Base-by-base conservation (phyloP, 2,888 invertebrate genomes). In the Perithous albicinctus region DNA sequence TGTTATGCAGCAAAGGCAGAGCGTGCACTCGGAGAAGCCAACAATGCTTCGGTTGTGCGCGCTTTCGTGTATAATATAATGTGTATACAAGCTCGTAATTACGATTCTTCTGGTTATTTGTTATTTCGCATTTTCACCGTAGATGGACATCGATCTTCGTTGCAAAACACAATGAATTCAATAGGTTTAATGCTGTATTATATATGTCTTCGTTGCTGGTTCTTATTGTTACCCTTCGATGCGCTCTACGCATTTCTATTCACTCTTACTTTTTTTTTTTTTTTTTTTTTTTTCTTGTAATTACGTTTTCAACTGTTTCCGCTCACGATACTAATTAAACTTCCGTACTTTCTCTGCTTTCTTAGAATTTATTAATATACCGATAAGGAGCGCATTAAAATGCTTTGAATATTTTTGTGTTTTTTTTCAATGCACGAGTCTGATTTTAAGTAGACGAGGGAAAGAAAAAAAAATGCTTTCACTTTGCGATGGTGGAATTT, bases 1-100 rank as follows among this genome's bases (percentile, higher is more conserved):
- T 80, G 43, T 79, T 63, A 83, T 84, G 81, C 78, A 70, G 54
- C 64, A 61, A n/a, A n/a, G n/a, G n/a, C n/a, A n/a, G n/a, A n/a
- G n/a, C n/a, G n/a, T n/a, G n/a, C n/a, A n/a, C n/a, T n/a, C n/a
- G n/a, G n/a, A n/a, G n/a, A n/a, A n/a, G n/a, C n/a, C n/a, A n/a
- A n/a, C n/a, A n/a, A n/a, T n/a, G n/a, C n/a, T n/a, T n/a, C n/a
- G n/a, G n/a, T n/a, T n/a, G n/a, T n/a, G n/a, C n/a, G n/a, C n/a
- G n/a, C n/a, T n/a, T n/a, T n/a, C n/a, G n/a, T n/a, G n/a, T n/a
- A n/a, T n/a, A n/a, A n/a, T n/a, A n/a, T n/a, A n/a, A n/a, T 15
- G 51, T 59, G 15, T 1, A 18, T 54, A 20, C 35, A 46, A 10
- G 26, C 26, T 26, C 26, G 10, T 26, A 54, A 26, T 26, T 12